Base-by-base conservation (phyloP, 2,797 vertebrate species). In the Onychomys torridus region DNA sequence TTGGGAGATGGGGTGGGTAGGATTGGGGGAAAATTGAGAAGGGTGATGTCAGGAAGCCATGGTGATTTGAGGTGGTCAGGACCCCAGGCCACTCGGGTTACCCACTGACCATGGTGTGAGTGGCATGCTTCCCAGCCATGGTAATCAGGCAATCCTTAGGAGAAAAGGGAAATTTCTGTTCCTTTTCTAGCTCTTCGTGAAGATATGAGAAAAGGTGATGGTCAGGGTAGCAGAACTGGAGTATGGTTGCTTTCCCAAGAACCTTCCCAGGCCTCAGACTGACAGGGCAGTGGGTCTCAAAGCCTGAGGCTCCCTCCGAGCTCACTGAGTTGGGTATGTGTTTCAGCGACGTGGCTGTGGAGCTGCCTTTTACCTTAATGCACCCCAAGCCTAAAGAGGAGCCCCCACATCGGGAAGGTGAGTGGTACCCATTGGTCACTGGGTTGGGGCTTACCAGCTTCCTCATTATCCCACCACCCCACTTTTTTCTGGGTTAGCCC, bases 331-430 rank as follows among this genome's bases (percentile, higher is more conserved):
- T 95, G 78, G 73, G 17, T 95, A 13, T 98, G 71, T 97, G 46
- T 98, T 97, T 81, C 98, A 99, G 99, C 0, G 99, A 99, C 0
- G 99, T 99, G n/a, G 99, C 99, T 0, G 99, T 99, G 1, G 99
- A 99, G 92, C 99, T 99, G 61, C 99, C 99, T 1, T 99, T 99
- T 98, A 99, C 99, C 0, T 96, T 99, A 94, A 99, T 99, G 99
- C 99, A 99, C 90, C 99, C 99, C 10, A 99, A 99, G 97, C 99
- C 99, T 10, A 96, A 98, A 71, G 99, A 99, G 79, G 99, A 99
- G 0, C 98, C 98, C 0, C 92, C 98, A 40, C 99, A 98, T 97
- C 98, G 99, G 96, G 99, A 99, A 92, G 99, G 99, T 99, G 94
- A 98, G 98, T 91, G 34, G 79, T 25, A 32, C 43, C 71, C 11